These are phyloP conservation scores for Anastatus disparis DNA, from an alignment of 1,140 invertebrate genomes.

Conservation along the genomic window DNA sequence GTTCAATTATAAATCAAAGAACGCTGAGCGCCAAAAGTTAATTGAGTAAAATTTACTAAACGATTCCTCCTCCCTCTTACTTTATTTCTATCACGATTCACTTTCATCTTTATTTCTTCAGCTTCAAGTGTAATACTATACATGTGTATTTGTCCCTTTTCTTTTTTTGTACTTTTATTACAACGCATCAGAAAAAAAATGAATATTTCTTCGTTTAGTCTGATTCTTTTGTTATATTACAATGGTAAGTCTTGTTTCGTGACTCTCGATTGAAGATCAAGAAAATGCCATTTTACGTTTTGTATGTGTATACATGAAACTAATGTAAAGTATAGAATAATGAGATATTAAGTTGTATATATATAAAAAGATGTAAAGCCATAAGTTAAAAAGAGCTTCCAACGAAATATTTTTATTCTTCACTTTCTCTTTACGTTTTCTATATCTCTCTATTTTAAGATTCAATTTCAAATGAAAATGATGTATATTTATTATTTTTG, in stretches of 20 bases:
- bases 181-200: too few species aligned
- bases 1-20: too few species aligned
- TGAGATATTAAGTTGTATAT: neutral
- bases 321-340: too few species aligned
- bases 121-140: too few species aligned
- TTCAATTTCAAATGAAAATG: neutral
- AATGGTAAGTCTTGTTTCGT: neutral
- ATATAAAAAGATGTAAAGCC: neutral
- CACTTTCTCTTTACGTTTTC: neutral
- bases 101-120: slow-evolving; percentile 4
- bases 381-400: too few species aligned
- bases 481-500: neutral
- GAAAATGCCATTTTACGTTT: neutral
- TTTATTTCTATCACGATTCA: slow-evolving; percentile 4
- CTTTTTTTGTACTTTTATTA: too few species aligned
- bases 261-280: neutral
- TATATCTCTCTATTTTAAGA: neutral
- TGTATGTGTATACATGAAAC: too few species aligned
- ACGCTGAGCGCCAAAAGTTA: too few species aligned
- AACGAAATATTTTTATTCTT: neutral
- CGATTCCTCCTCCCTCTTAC: neutral
- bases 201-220: neutral
- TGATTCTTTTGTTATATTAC: neutral
- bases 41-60: neutral
- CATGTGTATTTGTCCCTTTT: too few species aligned